These are phyloP conservation scores for Echinops telfairi DNA, from an alignment of 2,113 vertebrate species.

Conservation along the genomic window DNA sequence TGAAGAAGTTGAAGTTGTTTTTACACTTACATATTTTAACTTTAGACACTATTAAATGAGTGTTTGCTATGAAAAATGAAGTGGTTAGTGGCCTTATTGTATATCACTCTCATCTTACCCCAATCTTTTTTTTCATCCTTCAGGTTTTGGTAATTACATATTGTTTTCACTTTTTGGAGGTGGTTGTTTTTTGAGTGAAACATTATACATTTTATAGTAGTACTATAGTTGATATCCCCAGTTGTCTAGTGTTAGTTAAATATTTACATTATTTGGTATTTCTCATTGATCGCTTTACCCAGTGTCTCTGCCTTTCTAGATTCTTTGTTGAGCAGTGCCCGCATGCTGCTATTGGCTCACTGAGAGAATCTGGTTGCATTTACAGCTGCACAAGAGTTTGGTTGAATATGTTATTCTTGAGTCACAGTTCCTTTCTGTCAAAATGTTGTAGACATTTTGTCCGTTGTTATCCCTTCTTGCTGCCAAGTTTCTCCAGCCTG, in stretches of 20 bases:
- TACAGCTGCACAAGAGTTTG: background rate
- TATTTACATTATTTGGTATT: background rate
- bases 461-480: background rate
- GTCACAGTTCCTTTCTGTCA: background rate
- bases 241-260: background rate
- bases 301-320: background rate
- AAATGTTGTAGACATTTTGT: background rate
- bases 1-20: background rate
- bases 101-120: background rate
- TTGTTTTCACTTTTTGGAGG: background rate
- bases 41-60: background rate
- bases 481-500: background rate
- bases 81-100: background rate
- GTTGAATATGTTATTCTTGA: background rate
- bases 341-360: background rate
- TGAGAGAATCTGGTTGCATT: background rate
- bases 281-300: background rate
- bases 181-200: background rate
- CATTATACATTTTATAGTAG: background rate
- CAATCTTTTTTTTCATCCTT: background rate
- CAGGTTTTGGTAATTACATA: background rate
- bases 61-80: background rate
- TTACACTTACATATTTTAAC: background rate
- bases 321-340: background rate
- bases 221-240: background rate